phyloP scores from a whole-genome alignment of 2,797 vertebrate genomes.

The Podarcis siculus region DNA sequence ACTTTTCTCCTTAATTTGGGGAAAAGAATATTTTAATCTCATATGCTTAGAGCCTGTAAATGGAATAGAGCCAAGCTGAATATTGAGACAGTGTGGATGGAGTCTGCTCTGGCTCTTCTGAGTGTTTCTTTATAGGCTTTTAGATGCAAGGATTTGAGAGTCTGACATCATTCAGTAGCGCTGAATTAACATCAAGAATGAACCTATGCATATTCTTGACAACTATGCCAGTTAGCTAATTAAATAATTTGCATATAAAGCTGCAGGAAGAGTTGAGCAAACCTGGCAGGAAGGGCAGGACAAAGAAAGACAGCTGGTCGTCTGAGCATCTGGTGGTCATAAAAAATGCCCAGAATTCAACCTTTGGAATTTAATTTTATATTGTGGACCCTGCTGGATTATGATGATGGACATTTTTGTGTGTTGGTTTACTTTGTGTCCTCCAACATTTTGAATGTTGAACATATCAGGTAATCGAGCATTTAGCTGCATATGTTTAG shows the following conservation, averaged over 20 bases:
- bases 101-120: background rate
- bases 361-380: background rate
- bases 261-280: background rate
- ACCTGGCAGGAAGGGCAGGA: background rate
- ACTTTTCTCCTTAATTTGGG: background rate
- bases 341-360: background rate
- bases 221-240: conserved; percentile 19
- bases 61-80: background rate
- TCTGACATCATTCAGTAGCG: background rate
- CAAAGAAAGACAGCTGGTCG: background rate
- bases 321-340: background rate
- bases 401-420: background rate
- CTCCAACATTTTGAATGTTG: background rate
- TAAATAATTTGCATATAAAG: conserved; percentile 23
- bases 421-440: background rate
- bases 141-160: background rate
- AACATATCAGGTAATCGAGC: background rate
- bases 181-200: conserved; percentile 1
- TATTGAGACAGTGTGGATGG: background rate
- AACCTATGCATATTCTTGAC: conserved; percentile 1
- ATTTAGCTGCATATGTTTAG: background rate
- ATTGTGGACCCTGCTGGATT: background rate
- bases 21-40: background rate
- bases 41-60: background rate
- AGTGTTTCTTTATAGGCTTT: background rate